Evolutionary conservation across 2,888 invertebrate genomes (phyloP).

Genomic region (Resseliella maxima): DNA sequence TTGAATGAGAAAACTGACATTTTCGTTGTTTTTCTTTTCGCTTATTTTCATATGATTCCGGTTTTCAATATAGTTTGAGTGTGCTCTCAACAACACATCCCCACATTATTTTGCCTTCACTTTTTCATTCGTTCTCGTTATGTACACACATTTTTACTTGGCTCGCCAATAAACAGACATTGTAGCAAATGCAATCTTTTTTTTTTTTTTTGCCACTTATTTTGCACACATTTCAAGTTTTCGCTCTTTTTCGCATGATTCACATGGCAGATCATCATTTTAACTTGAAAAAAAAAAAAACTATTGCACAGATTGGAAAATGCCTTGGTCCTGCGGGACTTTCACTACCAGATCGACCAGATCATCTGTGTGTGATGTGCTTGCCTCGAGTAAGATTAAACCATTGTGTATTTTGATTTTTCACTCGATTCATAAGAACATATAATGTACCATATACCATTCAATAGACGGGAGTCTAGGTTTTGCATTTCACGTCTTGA

Average conservation of each 20-base stretch:
- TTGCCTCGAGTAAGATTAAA: constrained; percentile 10
- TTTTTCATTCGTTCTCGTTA: no score
- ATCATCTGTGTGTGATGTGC: background rate
- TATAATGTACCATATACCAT: constrained; percentile 13
- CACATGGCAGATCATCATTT: no score
- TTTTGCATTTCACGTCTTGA: background rate
- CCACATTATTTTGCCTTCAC: background rate
- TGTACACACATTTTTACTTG: no score
- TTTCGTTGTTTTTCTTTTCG: background rate
- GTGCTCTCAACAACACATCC: background rate
- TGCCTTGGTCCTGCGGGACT: background rate
- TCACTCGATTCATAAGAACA: background rate
- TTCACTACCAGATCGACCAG: background rate
- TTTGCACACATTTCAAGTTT: no score
- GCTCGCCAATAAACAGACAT: no score
- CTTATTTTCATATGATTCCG: background rate
- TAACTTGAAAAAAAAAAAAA: no score
- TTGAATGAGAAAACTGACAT: background rate
- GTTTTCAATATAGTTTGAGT: background rate
- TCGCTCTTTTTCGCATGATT: no score
- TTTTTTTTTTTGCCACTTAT: no score
- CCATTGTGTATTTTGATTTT: constrained; percentile 16
- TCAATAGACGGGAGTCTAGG: background rate
- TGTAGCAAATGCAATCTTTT: no score
- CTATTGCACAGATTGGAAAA: background rate